A percentile compares a stretch with the other conserved stretches of the same genome.
Conservation (phyloP, 1,140 invertebrate genomes). For the Drosophila elegans region DNA sequence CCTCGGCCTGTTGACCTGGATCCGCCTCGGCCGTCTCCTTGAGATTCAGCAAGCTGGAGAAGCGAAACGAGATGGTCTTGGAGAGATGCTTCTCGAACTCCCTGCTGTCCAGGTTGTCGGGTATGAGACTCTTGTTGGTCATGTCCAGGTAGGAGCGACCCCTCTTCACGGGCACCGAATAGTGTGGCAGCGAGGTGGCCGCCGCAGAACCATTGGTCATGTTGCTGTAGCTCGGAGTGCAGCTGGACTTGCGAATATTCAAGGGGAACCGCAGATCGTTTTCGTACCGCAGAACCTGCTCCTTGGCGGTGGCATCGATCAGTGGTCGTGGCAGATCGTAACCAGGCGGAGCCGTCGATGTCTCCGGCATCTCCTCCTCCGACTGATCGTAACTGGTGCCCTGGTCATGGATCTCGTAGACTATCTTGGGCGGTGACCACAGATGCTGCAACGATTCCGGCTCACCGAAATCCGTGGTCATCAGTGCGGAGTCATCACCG, state of each 20-base stretch:
- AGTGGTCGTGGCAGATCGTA: conserved; percentile 81
- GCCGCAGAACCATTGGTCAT: conserved; percentile 48
- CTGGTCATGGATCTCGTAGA: conserved; percentile 69
- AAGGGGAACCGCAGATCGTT: conserved; percentile 81
- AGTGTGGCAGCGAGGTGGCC: conserved; percentile 55
- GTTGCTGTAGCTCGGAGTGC: conserved; percentile 68
- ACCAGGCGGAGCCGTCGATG: conserved; percentile 58
- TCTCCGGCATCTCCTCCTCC: conserved; percentile 49
- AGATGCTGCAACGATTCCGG: conserved; percentile 72
- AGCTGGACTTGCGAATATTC: conserved; percentile 77
- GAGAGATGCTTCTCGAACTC: conserved; percentile 83
- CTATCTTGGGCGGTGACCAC: conserved; percentile 76
- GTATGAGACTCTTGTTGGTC: conserved; percentile 78
- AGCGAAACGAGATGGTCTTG: conserved; percentile 83
- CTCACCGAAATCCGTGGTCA: conserved; percentile 64
- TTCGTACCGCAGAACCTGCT: conserved; percentile 78
- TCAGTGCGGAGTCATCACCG: conserved; percentile 61
- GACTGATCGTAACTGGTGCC: conserved; percentile 67
- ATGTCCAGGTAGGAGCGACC: conserved; percentile 81
- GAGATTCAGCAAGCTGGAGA: conserved; percentile 81
- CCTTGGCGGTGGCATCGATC: conserved; percentile 67
- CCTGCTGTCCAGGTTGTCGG: conserved; percentile 78
- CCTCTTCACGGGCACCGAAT: conserved; percentile 77
- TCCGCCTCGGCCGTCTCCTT: conserved; percentile 59
- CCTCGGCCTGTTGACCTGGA: conserved; percentile 30